phyloP scores from a whole-genome alignment of 2,797 vertebrate genomes.

The Paramormyrops hopkinsi region DNA sequence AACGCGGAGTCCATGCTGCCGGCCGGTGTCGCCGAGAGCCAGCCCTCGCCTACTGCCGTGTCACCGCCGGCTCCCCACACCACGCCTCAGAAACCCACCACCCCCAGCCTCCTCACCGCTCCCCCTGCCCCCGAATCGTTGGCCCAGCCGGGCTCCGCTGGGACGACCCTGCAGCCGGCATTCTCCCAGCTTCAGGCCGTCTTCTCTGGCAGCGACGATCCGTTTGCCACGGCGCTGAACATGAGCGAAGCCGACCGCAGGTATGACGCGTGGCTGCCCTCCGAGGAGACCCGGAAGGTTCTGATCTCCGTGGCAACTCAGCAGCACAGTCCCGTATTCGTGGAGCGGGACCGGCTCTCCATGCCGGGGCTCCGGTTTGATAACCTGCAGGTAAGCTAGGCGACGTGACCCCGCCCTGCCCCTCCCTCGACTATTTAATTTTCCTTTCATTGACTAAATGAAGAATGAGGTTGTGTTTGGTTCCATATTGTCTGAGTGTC shows the following conservation, averaged over 20 bases:
- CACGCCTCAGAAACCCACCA: conserved; percentile 36
- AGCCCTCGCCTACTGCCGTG: conserved; percentile 56
- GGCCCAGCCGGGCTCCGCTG: conserved; percentile 40
- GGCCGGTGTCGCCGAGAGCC: conserved; percentile 55
- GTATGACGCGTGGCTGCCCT: conserved; percentile 89
- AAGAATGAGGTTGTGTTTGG: not conserved
- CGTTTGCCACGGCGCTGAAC: conserved; percentile 86
- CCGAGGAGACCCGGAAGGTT: conserved; percentile 74
- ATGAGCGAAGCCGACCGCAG: conserved; percentile 88
- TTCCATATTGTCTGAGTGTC: not conserved
- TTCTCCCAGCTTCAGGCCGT: conserved; percentile 86
- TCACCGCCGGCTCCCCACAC: conserved; percentile 43
- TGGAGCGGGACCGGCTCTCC: conserved; percentile 78
- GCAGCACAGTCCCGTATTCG: conserved; percentile 68
- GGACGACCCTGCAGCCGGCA: conserved; percentile 52
- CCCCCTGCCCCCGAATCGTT: conserved; percentile 46
- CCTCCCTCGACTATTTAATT: not conserved
- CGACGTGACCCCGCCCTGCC: not conserved
- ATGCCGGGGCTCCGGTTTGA: conserved; percentile 98
- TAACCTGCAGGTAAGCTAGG: conserved; percentile 80
- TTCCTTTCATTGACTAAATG: not conserved
- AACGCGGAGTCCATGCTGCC: conserved; percentile 62
- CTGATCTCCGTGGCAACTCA: conserved; percentile 78
- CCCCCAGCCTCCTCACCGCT: conserved; percentile 47
- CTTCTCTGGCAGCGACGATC: conserved; percentile 84